Percentiles rank a stretch among this genome's conserved stretches.
phyloP scores from a whole-genome alignment of 2,113 vertebrate genomes.

The Ictalurus punctatus region DNA sequence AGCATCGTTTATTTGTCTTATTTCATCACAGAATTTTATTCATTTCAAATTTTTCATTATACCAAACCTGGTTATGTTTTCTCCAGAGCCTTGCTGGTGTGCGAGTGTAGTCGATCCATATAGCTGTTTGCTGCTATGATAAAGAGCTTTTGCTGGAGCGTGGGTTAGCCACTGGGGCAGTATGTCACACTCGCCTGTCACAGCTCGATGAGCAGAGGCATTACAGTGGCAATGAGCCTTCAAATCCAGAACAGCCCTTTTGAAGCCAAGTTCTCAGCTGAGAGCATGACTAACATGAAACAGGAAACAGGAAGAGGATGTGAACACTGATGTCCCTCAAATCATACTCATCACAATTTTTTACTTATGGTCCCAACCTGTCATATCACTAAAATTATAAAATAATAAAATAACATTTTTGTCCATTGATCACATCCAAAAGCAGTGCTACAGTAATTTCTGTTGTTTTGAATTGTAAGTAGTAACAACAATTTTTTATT shows the following conservation, averaged over 20 bases:
- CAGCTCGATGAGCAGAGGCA: slow-evolving; percentile 56
- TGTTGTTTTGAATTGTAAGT: not conserved
- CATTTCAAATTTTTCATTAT: not conserved
- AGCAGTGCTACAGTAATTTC: not conserved
- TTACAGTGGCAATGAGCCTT: slow-evolving; percentile 60
- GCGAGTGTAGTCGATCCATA: not conserved
- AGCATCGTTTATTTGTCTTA: not conserved
- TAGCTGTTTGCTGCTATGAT: slow-evolving; percentile 26
- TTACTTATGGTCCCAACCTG: not conserved
- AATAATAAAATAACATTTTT: not conserved
- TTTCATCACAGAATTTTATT: not conserved
- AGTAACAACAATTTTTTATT: not conserved
- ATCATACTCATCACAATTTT: not conserved
- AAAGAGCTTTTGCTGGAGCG: slow-evolving; percentile 47
- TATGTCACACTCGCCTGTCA: slow-evolving; percentile 56
- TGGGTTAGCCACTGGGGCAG: slow-evolving; percentile 49
- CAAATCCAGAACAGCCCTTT: slow-evolving; percentile 52
- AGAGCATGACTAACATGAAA: slow-evolving; percentile 49
- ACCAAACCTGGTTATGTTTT: not conserved
- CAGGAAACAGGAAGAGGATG: not conserved
- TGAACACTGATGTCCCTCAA: not conserved
- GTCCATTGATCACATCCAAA: not conserved
- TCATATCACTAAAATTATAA: not conserved
- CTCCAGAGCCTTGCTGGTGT: not conserved
- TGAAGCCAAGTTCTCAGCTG: slow-evolving; percentile 47